Percentiles rank a stretch among this genome's conserved stretches.
These are phyloP conservation scores for Rhynchomys soricoides DNA, from an alignment of 2,113 vertebrate genomes.

Conservation along the genomic window DNA sequence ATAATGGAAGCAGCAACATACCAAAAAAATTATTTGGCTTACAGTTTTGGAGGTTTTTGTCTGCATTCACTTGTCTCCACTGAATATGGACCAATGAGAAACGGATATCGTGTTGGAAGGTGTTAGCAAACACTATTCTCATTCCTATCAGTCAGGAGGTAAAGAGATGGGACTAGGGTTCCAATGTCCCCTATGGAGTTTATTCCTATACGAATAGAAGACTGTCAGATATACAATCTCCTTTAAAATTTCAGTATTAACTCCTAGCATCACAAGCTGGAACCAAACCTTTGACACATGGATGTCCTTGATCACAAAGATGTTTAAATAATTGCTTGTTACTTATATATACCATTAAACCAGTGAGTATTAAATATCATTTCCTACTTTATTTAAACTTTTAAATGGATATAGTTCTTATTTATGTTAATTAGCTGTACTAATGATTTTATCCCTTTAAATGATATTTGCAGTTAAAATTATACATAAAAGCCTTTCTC, in stretches of 20 bases:
- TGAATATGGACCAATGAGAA: too few relatives aligned
- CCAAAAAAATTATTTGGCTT: neutral
- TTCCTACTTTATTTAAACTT: neutral
- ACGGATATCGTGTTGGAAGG: too few relatives aligned
- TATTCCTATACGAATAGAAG: neutral
- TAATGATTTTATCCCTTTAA: neutral
- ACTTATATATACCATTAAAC: neutral
- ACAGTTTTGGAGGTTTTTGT: neutral
- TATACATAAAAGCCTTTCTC: neutral
- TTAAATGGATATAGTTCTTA: neutral
- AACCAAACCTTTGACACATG: neutral
- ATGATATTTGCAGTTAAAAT: neutral
- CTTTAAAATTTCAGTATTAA: neutral
- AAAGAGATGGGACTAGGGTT: neutral
- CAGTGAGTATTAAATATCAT: neutral
- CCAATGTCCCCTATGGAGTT: too few relatives aligned
- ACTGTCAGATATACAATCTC: neutral
- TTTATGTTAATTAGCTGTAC: neutral
- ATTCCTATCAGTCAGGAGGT: neutral
- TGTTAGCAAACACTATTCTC: too few relatives aligned
- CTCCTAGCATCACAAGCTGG: neutral
- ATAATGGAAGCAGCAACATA: neutral
- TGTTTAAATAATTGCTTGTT: neutral
- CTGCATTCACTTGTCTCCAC: neutral
- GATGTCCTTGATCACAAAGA: neutral